Base-by-base conservation (phyloP, 2,888 invertebrate genomes). In the Drosophila incognita region DNA sequence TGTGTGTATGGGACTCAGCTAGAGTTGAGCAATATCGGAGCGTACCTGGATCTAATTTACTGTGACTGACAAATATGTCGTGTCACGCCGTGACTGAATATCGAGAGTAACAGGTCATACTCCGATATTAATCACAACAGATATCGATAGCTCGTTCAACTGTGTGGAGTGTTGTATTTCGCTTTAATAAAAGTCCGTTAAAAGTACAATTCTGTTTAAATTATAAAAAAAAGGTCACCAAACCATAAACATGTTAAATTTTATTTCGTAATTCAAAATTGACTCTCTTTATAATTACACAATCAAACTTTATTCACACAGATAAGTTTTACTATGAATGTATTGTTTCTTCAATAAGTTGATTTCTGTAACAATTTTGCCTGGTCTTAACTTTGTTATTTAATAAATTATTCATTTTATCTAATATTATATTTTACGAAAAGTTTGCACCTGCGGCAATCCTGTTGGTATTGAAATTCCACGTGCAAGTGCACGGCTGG, bases 1-100 rank as follows among this genome's bases (percentile, higher is more conserved):
- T 63, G 66, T 60, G 46, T 70, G 61, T 66, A 59, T 48, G 62
- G 42, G 54, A 38, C 56, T 56, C 13, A 54, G 27, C n/a, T 56
- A 56, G 36, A 56, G 56, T 38, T 38, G 56, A 49, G 49, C 18
- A 10, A 49, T 18, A 18, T 49, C 27, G 27, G 48, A 49, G 27
- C 24, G 10, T 49, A 27, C 49, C 27, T 27, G 13, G 4, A 15
- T 56, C 36, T 54, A 18, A 27, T 56, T 27, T 27, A n/a, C 27
- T 27, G 38, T 27, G 36, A 38, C 7, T 46, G 46, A 15, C 46
- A 24, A 46, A 24, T 24, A 46, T 21, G 24, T 46, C 46, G 21
- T 24, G 46, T 46, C 21, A 24, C 54, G 36, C 13, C 13, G 38
- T 38, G 13, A 27, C n/a, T n/a, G 27, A 27, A 36, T 27, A 27